Evolutionary conservation across 1,140 invertebrate genomes (phyloP).

Genomic region (Mactra quadrangularis): DNA sequence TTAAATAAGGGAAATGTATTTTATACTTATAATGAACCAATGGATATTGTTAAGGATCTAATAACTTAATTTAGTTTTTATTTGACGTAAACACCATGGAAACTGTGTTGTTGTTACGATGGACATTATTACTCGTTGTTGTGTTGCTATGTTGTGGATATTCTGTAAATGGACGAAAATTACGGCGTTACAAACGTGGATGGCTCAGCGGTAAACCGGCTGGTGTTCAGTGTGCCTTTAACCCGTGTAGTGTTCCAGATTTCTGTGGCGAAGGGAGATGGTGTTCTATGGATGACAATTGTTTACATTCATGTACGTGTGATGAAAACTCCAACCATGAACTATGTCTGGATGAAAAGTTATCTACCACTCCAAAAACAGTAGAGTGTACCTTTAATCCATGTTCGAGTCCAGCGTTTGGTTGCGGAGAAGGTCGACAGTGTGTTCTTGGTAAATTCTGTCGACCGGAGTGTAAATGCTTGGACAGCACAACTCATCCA

Average conservation of each 20-base stretch:
- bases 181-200: slow-evolving; percentile 4
- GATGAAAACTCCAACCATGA: slow-evolving; percentile 16
- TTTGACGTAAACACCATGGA: too few relatives aligned
- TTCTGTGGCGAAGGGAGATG: slow-evolving; percentile 55
- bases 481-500: slow-evolving; percentile 13
- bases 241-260: slow-evolving; percentile 38
- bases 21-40: too few relatives aligned
- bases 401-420: slow-evolving; percentile 36
- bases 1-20: too few relatives aligned
- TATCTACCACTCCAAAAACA: not conserved
- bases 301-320: slow-evolving; percentile 48
- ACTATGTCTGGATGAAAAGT: not conserved
- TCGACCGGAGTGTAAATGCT: slow-evolving; percentile 29
- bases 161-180: not conserved
- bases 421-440: slow-evolving; percentile 24
- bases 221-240: slow-evolving; percentile 46
- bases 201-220: slow-evolving; percentile 32
- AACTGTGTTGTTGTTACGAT: too few relatives aligned
- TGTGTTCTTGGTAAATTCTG: slow-evolving; percentile 29
- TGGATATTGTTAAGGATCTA: too few relatives aligned
- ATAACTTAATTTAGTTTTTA: not conserved
- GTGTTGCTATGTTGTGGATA: too few relatives aligned
- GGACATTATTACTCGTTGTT: too few relatives aligned
- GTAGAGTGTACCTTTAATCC: slow-evolving; percentile 42
- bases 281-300: slow-evolving; percentile 47